These are phyloP conservation scores for Nowickia ferox DNA, from an alignment of 2,888 invertebrate species.

Conservation along the genomic window DNA sequence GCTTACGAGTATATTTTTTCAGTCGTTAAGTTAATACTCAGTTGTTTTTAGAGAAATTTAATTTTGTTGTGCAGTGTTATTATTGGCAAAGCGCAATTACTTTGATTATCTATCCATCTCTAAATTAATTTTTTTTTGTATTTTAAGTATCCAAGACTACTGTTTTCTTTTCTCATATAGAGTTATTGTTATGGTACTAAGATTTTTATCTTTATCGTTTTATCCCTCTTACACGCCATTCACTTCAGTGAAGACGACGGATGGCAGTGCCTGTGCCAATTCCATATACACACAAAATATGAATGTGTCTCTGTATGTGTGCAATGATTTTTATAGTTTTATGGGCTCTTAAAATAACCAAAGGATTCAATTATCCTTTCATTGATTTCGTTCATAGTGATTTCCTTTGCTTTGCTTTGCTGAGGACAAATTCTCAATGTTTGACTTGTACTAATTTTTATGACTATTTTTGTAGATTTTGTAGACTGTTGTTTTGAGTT, in stretches of 20 bases:
- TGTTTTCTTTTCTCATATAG: slow-evolving; percentile 6
- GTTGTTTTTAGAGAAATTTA: no score
- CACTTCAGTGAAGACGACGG: not conserved
- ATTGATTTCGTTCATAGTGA: slow-evolving; percentile 55
- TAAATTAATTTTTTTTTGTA: not conserved
- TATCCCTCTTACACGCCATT: not conserved
- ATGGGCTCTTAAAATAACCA: slow-evolving; percentile 73
- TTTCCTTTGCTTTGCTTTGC: slow-evolving; percentile 15
- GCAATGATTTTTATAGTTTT: slow-evolving; percentile 71
- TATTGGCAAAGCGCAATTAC: no score
- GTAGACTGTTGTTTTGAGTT: not conserved
- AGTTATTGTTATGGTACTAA: slow-evolving; percentile 28
- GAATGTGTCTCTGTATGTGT: slow-evolving; percentile 39
- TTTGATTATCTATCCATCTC: not conserved
- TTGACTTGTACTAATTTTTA: slow-evolving; percentile 64
- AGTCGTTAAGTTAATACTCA: no score
- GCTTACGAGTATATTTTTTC: no score
- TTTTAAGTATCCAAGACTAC: not conserved
- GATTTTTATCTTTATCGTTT: slow-evolving; percentile 64
- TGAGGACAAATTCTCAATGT: slow-evolving; percentile 21
- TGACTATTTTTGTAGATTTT: slow-evolving; percentile 37
- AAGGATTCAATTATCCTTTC: slow-evolving; percentile 74
- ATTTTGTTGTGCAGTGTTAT: no score
- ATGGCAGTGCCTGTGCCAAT: not conserved
- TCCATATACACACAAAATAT: not conserved